A percentile compares a stretch with the other conserved stretches of the same genome.
phyloP scores from a whole-genome alignment of 2,797 vertebrate species.

The Rhinophrynus dorsalis region DNA sequence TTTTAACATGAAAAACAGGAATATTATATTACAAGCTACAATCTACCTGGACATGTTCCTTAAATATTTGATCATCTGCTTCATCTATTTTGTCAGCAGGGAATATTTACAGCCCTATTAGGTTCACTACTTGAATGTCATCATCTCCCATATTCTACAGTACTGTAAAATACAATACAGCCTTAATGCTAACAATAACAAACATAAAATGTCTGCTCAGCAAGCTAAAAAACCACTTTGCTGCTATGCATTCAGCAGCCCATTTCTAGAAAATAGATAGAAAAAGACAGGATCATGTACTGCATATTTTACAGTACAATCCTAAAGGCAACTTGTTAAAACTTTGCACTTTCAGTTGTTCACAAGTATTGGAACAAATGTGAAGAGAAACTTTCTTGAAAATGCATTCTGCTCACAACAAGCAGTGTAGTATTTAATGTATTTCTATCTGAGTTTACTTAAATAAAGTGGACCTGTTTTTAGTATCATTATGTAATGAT shows the following conservation, averaged over 20 bases:
- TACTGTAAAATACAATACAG: background rate
- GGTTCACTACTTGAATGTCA: background rate
- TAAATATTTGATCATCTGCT: too few species aligned
- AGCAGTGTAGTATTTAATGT: background rate
- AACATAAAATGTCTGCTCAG: conserved; percentile 18
- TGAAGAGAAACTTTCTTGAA: background rate
- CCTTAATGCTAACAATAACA: background rate
- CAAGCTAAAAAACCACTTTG: background rate
- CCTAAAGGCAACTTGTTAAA: conserved; percentile 15
- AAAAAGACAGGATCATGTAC: conserved; percentile 12
- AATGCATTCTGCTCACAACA: background rate
- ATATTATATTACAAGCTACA: too few species aligned
- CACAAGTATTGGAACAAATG: conserved; percentile 9
- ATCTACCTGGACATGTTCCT: too few species aligned
- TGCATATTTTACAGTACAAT: conserved; percentile 22
- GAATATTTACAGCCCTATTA: background rate
- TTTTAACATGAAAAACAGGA: too few species aligned
- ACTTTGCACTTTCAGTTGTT: background rate
- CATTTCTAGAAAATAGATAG: background rate
- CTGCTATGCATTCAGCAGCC: background rate
- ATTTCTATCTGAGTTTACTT: background rate
- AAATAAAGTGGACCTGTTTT: too few species aligned
- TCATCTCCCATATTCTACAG: background rate
- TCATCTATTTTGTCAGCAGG: background rate
- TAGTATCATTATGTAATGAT: too few species aligned